Base-by-base conservation (phyloP, 2,888 invertebrate genomes). In the Hanleya hanleyi region DNA sequence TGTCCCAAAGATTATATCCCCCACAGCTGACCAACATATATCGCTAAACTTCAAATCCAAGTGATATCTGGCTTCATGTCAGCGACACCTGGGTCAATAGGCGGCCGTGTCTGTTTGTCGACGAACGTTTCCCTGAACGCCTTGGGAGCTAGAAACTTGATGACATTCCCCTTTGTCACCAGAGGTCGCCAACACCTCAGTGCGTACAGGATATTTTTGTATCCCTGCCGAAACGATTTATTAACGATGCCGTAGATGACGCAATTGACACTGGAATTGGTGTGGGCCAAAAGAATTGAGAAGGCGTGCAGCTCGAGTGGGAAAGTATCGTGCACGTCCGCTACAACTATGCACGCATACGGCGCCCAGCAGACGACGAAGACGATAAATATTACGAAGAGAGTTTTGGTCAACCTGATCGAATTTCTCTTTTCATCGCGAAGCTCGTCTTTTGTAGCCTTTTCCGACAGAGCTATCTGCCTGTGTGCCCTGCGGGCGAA, bases 211-310 rank as follows among this genome's bases (percentile, higher is more conserved):
- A 71, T n/a, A 22, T 73, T 65, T 33, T 67, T 67, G 51, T 73
- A 73, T 4, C 73, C 73, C 35, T 35, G 50, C 18, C 73, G 38
- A 66, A 73, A 73, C 57, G 69, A 69, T n/a, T 69, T 65, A 69
- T 73, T 73, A 33, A 73, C 32, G 6, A 69, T 51, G 2, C 73
- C 73, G 29, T 73, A 73, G 12, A 73, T 38, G 22, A 73, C 64
- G 12, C 64, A 50, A 66, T 73, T 73, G 51, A 73, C 69, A 29
- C 65, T 47, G 2, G 73, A 73, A 9, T 57, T 57, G 32, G 57
- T 57, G 32, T 57, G 57, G 4, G 57, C 57, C n/a, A 57, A 29
- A 22, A 57, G 32, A 4, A 57, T 57, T 12, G 57, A 26, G 26
- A 57, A 57, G 7, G 57, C 57, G 26, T 57, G 57, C 12, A 57